Base-by-base conservation (phyloP, 2,888 invertebrate genomes). In the Caenorhabditis wallacei region DNA sequence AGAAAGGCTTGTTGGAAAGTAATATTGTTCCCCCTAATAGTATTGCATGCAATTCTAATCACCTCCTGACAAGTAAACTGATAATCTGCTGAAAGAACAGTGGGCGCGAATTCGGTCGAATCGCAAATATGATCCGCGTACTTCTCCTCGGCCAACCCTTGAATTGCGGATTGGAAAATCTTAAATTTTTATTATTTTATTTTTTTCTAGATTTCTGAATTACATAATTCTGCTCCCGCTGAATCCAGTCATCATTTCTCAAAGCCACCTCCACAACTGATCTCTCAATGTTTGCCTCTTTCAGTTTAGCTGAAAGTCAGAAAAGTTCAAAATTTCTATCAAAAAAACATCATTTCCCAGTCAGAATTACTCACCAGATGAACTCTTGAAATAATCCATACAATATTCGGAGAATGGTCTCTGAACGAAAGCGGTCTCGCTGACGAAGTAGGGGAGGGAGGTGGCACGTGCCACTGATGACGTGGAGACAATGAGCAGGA, bases 51-150 rank as follows among this genome's bases (percentile, higher is more conserved):
- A n/a, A n/a, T n/a, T n/a, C n/a, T n/a, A 5, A 13, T 11, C 11
- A 8, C 20, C 16, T 40, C 2, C 26, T 37, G 1, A 30, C 78
- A 69, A 18, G 69, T 43, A 37, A 54, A 48, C 64, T 80, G 66
- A 13, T 72, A 59, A 5, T 30, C 35, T 3, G 51, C 48, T 0
- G 54, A 53, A 0, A 74, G 59, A 8, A 81, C 22, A 20, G 48
- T 81, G 8, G 80, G 80, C 10, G 64, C 54, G 35, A 72, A 81
- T 43, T 72, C 63, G 1, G 35, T 26, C 16, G 72, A 37, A 26
- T 81, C 66, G n/a, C 80, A 81, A 10, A 81, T 57, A 11, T 74
- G 80, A 13, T 72, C 54, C 5, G 80, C 63, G 37, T 70, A 75
- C 20, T 61, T 51, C n/a, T 74, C 16, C 10, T 74, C 40, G 2